Evolutionary conservation across 1,140 invertebrate genomes (phyloP).

Genomic region (Euura lappo): DNA sequence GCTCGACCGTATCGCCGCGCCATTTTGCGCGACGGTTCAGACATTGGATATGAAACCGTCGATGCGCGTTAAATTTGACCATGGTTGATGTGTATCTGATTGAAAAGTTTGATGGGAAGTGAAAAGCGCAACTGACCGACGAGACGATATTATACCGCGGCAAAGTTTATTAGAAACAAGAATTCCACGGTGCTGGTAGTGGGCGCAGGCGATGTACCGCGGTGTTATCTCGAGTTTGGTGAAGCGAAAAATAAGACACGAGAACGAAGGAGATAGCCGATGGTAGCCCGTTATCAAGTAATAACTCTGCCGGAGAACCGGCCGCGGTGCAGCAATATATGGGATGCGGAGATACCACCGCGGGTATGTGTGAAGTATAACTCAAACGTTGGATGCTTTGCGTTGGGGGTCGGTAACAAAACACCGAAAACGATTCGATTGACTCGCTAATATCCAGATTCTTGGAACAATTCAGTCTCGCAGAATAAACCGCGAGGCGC

Average conservation of each 20-base stretch:
- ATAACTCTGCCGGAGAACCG: neutral
- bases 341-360: too few species aligned
- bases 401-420: neutral
- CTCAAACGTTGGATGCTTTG: neutral
- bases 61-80: neutral
- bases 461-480: too few species aligned
- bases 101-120: conserved; percentile 2
- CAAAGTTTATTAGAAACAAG: neutral
- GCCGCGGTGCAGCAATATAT: neutral
- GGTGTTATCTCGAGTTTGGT: neutral
- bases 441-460: too few species aligned
- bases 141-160: neutral
- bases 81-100: neutral
- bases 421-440: neutral
- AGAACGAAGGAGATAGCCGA: neutral
- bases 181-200: neutral
- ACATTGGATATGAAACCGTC: too few species aligned
- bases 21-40: too few species aligned
- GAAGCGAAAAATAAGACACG: conserved; percentile 7
- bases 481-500: too few species aligned
- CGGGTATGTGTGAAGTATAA: neutral
- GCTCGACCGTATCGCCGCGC: too few species aligned
- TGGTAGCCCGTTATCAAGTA: conserved; percentile 5
- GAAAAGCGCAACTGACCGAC: neutral
- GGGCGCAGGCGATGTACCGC: too few species aligned